Percentiles rank a stretch among this genome's conserved stretches.
phyloP scores from a whole-genome alignment of 2,797 vertebrate genomes.

The Protonibea diacanthus region DNA sequence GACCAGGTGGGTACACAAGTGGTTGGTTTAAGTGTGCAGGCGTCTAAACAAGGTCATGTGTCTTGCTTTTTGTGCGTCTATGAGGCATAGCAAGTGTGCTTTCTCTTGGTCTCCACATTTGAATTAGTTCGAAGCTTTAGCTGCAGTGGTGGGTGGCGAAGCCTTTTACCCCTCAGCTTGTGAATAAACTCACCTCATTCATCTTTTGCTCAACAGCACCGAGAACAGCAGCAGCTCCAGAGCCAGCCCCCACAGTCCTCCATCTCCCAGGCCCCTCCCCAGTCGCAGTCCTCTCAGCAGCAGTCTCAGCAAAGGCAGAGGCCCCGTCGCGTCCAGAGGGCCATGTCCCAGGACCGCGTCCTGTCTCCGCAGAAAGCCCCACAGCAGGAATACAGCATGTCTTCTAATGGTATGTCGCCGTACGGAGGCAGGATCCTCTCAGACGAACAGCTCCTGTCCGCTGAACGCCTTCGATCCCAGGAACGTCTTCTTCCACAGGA shows the following conservation, averaged over 20 bases:
- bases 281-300: constrained; percentile 81
- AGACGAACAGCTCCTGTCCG: constrained; percentile 95
- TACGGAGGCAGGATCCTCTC: constrained; percentile 94
- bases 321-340: constrained; percentile 93
- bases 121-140: constrained; percentile 24
- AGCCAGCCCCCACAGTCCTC: constrained; percentile 72
- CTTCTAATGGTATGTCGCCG: constrained; percentile 86
- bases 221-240: constrained; percentile 78
- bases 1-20: constrained; percentile 81
- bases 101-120: constrained; percentile 31
- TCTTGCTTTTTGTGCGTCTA: constrained; percentile 21
- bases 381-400: constrained; percentile 89
- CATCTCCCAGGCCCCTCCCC: constrained; percentile 75
- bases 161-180: constrained; percentile 37
- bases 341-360: constrained; percentile 99
- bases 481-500: constrained; percentile 97
- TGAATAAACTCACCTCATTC: constrained; percentile 56
- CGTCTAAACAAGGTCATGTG: constrained; percentile 28
- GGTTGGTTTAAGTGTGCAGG: constrained; percentile 34
- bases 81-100: constrained; percentile 11
- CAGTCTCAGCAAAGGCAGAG: constrained; percentile 90
- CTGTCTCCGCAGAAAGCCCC: constrained; percentile 90
- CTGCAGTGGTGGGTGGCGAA: constrained; percentile 30
- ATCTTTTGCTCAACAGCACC: constrained; percentile 74
- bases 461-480: constrained; percentile 96